phyloP scores from a whole-genome alignment of 2,797 vertebrate genomes.

The Vespertilio murinus region DNA sequence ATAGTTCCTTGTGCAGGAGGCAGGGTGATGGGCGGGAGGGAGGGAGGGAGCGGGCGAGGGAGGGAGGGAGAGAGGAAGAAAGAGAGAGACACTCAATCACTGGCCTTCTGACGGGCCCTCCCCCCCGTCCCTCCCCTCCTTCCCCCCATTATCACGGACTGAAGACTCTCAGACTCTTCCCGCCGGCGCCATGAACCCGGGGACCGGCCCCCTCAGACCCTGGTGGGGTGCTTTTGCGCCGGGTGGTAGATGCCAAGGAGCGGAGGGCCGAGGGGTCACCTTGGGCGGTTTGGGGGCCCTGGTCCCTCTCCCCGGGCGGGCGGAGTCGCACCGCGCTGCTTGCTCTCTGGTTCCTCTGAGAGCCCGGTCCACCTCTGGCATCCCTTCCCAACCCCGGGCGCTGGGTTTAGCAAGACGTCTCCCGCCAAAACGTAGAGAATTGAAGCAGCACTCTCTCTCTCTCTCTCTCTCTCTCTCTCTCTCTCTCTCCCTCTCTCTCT shows the following conservation, averaged over 20 bases:
- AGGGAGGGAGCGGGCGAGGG: constrained; percentile 84
- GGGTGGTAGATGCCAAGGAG: background rate
- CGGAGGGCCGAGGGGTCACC: background rate
- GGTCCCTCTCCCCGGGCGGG: background rate
- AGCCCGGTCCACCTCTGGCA: constrained; percentile 24
- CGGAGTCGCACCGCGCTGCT: background rate
- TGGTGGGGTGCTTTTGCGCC: background rate
- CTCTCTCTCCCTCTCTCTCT: too few relatives aligned
- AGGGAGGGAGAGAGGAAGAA: constrained; percentile 83
- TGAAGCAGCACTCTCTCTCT: background rate
- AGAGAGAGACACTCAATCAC: constrained; percentile 84
- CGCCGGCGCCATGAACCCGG: rapidly evolving
- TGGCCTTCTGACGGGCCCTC: constrained; percentile 72
- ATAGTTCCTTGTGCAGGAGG: constrained; percentile 92
- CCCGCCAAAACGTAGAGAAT: background rate
- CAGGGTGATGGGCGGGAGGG: constrained; percentile 85
- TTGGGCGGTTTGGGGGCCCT: background rate
- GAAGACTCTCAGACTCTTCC: constrained; percentile 19
- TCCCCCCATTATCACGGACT: background rate
- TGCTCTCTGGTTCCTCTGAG: background rate
- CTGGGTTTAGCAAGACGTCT: background rate
- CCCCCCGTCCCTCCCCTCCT: background rate
- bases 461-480: too few relatives aligned
- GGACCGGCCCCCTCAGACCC: background rate
- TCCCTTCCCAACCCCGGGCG: background rate